Evolutionary conservation across 2,888 invertebrate genomes (phyloP).

Genomic region (Dynastes tityus): DNA sequence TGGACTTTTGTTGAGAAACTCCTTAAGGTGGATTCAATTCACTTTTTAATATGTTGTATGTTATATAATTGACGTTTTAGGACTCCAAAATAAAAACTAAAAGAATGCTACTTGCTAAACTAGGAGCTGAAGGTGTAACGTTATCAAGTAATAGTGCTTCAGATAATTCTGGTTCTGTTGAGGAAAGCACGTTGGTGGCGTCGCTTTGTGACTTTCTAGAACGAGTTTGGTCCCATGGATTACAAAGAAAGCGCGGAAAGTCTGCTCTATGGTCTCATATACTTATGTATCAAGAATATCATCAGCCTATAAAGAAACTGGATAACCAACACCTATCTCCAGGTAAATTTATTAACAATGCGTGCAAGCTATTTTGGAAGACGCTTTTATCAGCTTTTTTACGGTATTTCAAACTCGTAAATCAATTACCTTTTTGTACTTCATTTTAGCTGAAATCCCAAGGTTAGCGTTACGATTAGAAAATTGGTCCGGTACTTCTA

Average conservation of each 20-base stretch:
- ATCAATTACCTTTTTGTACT: no score
- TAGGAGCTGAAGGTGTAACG: conserved; percentile 97
- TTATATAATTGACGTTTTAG: conserved; percentile 68
- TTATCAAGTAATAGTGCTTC: conserved; percentile 85
- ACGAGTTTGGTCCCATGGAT: conserved; percentile 97
- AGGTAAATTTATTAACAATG: conserved; percentile 66
- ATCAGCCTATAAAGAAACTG: conserved; percentile 55
- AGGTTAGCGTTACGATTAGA: conserved; percentile 66
- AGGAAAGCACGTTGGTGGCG: conserved; percentile 98
- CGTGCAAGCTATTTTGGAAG: no score
- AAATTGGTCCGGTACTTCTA: conserved; percentile 63
- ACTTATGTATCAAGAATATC: conserved; percentile 85
- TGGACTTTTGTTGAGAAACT: conserved; percentile 98
- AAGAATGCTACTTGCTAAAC: conserved; percentile 98
- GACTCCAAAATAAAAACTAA: conserved; percentile 97
- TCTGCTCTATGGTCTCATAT: conserved; percentile 98
- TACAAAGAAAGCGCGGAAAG: conserved; percentile 96
- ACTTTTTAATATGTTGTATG: background rate
- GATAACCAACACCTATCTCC: conserved; percentile 67
- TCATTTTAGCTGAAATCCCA: conserved; percentile 62
- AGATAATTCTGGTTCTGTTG: conserved; percentile 83
- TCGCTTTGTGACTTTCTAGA: conserved; percentile 97
- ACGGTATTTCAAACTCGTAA: no score
- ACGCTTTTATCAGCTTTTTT: background rate
- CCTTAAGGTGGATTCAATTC: conserved; percentile 80